A percentile compares a stretch with the other conserved stretches of the same genome.
These are phyloP conservation scores for Exaiptasia diaphana DNA, from an alignment of 64 coral and sea anemone species.

Conservation along the genomic window DNA sequence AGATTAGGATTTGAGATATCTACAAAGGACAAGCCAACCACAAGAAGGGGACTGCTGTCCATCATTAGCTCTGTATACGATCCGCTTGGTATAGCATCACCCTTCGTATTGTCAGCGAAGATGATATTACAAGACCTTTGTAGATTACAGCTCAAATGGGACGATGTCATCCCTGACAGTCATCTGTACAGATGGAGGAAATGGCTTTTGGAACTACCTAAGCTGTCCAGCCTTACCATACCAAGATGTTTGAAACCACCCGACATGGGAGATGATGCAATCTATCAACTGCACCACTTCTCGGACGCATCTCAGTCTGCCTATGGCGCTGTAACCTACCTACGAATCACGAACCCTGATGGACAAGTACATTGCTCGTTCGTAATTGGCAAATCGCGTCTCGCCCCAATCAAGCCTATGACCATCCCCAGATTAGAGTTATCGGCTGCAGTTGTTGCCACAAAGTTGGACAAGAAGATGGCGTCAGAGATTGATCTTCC, in stretches of 20 bases:
- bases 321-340: background rate
- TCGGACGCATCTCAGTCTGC: background rate
- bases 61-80: conserved; percentile 5
- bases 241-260: background rate
- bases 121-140: background rate
- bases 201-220: background rate
- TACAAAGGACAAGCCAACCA: background rate
- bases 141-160: background rate
- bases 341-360: background rate
- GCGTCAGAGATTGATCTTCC: background rate
- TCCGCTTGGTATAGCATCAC: background rate
- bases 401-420: background rate
- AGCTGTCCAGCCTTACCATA: background rate
- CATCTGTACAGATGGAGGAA: background rate
- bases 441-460: background rate
- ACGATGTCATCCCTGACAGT: background rate
- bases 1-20: background rate
- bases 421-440: conserved; percentile 27
- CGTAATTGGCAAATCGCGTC: conserved; percentile 9
- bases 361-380: background rate
- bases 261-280: background rate
- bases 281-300: conserved; percentile 6
- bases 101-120: background rate
- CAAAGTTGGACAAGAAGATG: background rate
- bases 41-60: background rate